A percentile compares a stretch with the other conserved stretches of the same genome.
Evolutionary conservation across 30 jellyfish, hydroid and myxozoan genomes (phyloP).

Genomic region (Sanderia malayensis): DNA sequence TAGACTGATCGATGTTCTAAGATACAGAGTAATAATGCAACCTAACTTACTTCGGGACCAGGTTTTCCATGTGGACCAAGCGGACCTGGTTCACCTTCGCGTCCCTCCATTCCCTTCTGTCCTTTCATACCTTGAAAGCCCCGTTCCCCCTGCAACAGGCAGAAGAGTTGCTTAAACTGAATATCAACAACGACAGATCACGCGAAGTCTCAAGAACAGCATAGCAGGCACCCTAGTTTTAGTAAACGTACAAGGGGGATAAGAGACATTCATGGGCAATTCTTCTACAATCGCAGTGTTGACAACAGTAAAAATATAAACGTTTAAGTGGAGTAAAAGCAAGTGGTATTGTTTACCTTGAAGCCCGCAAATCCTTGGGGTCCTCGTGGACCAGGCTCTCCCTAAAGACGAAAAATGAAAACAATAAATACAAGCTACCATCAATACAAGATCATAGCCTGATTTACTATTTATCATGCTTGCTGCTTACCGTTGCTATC

Average conservation of each 20-base stretch:
- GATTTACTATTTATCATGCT: too few relatives aligned
- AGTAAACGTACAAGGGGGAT: too few relatives aligned
- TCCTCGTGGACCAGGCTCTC: constrained; percentile 58
- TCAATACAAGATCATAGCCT: too few relatives aligned
- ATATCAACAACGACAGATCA: not conserved
- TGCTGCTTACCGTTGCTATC: not conserved
- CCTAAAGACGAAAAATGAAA: constrained; percentile 35
- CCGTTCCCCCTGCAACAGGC: constrained; percentile 31
- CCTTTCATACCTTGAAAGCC: constrained; percentile 78
- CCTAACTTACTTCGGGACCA: not conserved
- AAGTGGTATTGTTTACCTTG: too few relatives aligned
- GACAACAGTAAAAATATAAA: too few relatives aligned
- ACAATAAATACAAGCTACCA: too few relatives aligned
- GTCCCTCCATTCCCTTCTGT: constrained; percentile 66
- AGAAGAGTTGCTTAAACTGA: not conserved
- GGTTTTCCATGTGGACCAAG: constrained; percentile 3
- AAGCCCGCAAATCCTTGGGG: constrained; percentile 26
- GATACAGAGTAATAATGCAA: too few relatives aligned
- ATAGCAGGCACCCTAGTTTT: too few relatives aligned
- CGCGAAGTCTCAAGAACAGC: too few relatives aligned
- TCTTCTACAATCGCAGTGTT: too few relatives aligned
- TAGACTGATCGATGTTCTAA: too few relatives aligned
- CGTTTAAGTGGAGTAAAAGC: too few relatives aligned
- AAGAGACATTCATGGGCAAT: not conserved
- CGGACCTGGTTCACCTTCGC: constrained; percentile 42